These are phyloP conservation scores for Ophion obscuratus DNA, from an alignment of 2,888 invertebrate genomes.

Conservation along the genomic window DNA sequence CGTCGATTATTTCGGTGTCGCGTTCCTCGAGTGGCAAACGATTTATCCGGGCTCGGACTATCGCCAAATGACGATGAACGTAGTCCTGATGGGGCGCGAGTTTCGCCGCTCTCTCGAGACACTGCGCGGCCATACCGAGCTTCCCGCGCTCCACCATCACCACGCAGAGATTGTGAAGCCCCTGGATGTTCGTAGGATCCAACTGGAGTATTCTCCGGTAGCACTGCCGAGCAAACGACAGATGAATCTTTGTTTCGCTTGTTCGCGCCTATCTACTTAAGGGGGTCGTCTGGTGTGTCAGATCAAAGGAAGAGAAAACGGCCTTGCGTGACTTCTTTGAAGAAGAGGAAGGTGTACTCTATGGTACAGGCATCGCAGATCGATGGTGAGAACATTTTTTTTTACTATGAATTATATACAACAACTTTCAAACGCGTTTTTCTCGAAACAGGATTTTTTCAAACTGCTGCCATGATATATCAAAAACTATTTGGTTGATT, in stretches of 20 bases:
- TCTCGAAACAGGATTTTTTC: too few species aligned
- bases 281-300: too few species aligned
- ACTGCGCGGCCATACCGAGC: slow-evolving; percentile 93
- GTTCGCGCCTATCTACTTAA: too few species aligned
- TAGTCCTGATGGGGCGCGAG: slow-evolving; percentile 96
- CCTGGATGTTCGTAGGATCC: slow-evolving; percentile 96
- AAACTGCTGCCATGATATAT: too few species aligned
- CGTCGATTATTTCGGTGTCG: slow-evolving; percentile 79
- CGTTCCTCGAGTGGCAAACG: slow-evolving; percentile 80
- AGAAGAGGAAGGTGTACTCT: too few species aligned
- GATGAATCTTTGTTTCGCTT: neutral
- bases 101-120: slow-evolving; percentile 91
- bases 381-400: too few species aligned
- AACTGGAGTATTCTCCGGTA: slow-evolving; percentile 94
- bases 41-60: slow-evolving; percentile 90
- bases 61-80: slow-evolving; percentile 94
- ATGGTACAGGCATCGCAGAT: too few species aligned
- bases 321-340: too few species aligned
- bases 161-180: slow-evolving; percentile 97
- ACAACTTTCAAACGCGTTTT: too few species aligned
- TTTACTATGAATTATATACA: too few species aligned
- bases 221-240: slow-evolving; percentile 87
- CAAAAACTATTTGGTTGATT: too few species aligned
- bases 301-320: too few species aligned
- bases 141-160: slow-evolving; percentile 97